Percentiles rank a stretch among this genome's conserved stretches.
phyloP scores from a whole-genome alignment of 2,113 vertebrate genomes.

The Rhinopithecus roxellana region DNA sequence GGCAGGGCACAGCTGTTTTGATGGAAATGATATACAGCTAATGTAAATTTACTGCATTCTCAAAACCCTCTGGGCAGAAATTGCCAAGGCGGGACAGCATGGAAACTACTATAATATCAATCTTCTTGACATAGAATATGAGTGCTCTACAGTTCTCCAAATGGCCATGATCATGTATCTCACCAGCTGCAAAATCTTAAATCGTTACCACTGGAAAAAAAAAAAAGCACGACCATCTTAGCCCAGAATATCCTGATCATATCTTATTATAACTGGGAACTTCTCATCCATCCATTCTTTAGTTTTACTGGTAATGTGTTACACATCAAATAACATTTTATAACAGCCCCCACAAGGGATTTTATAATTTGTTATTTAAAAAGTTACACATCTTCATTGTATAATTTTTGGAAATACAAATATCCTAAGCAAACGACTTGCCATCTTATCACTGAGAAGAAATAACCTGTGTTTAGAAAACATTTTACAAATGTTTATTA shows the following conservation, averaged over 20 bases:
- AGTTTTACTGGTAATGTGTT: neutral
- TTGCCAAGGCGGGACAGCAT: neutral
- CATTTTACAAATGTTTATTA: neutral
- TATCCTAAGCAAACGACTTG: neutral
- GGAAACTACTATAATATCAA: neutral
- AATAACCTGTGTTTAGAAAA: neutral
- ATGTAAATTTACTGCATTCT: neutral
- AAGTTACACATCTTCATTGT: neutral
- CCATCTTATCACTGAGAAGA: neutral
- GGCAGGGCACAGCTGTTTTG: neutral
- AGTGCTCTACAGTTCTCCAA: neutral
- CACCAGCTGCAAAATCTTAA: neutral
- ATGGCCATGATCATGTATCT: neutral
- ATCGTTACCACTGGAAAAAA: neutral
- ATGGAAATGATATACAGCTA: neutral
- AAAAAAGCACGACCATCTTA: neutral
- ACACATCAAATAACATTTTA: neutral
- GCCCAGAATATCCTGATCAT: neutral
- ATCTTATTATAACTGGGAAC: neutral
- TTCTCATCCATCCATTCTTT: neutral
- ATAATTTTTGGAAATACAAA: neutral
- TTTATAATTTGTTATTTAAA: neutral
- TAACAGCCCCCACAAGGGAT: neutral
- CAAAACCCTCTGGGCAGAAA: neutral
- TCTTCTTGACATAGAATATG: neutral